A percentile compares a stretch with the other conserved stretches of the same genome.
phyloP scores from a whole-genome alignment of 2,113 vertebrate species.

The Mystacornis crossleyi region DNA sequence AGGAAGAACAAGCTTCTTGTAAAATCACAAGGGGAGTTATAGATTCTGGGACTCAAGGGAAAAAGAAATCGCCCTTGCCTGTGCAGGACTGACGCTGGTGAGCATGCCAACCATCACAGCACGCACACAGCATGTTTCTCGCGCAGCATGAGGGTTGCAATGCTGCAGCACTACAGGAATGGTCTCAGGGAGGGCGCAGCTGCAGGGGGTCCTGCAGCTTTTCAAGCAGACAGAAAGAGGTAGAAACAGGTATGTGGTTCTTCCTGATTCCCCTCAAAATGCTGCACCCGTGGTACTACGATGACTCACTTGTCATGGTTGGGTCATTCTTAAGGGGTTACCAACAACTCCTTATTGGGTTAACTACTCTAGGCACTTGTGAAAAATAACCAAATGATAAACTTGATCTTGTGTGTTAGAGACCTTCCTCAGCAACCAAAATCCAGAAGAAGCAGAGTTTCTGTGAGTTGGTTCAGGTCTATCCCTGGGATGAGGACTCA shows the following conservation, averaged over 20 bases:
- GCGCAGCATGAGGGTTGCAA: rapidly evolving
- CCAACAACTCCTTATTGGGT: neutral
- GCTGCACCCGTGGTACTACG: rapidly evolving
- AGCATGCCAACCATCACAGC: rapidly evolving
- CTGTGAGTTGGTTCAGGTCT: neutral
- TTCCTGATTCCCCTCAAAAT: neutral
- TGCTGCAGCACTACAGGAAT: neutral
- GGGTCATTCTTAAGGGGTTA: neutral
- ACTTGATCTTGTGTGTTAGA: neutral
- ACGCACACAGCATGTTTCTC: rapidly evolving
- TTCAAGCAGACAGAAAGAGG: neutral
- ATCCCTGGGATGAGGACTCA: neutral
- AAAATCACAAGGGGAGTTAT: neutral
- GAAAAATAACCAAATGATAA: neutral
- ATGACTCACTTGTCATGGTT: neutral
- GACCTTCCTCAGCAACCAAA: neutral
- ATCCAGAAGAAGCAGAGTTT: neutral
- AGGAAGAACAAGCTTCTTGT: neutral
- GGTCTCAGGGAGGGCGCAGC: neutral
- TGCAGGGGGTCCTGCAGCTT: neutral
- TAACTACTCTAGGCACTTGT: neutral
- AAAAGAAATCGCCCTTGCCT: neutral
- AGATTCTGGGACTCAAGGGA: neutral
- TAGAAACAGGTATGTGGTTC: neutral
- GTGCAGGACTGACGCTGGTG: neutral